A percentile compares a stretch with the other conserved stretches of the same genome.
phyloP scores from a whole-genome alignment of 2,797 vertebrate species.

The Tympanoctomys barrerae region DNA sequence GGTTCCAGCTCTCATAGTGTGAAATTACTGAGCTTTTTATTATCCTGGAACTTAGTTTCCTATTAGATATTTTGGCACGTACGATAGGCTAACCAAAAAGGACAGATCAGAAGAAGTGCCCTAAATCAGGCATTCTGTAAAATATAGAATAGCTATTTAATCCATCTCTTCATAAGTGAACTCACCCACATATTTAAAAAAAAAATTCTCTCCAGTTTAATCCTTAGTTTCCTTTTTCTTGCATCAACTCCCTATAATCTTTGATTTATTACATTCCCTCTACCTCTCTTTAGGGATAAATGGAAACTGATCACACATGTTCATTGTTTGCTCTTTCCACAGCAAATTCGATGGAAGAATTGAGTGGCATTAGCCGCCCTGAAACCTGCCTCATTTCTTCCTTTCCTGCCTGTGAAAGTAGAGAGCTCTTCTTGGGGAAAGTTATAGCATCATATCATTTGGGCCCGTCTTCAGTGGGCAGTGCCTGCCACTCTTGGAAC shows the following conservation, averaged over 20 bases:
- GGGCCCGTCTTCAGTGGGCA: background rate
- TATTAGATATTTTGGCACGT: slow-evolving; percentile 30
- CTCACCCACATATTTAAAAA: background rate
- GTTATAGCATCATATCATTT: slow-evolving; percentile 62
- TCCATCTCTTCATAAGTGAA: slow-evolving; percentile 38
- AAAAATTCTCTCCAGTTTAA: background rate
- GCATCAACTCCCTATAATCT: background rate
- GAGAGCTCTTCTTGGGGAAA: slow-evolving; percentile 42
- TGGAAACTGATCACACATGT: background rate
- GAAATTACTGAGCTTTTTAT: slow-evolving; percentile 43
- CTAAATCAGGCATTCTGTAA: slow-evolving; percentile 18
- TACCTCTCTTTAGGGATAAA: background rate
- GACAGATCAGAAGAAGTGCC: background rate
- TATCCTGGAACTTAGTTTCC: background rate
- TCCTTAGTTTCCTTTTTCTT: slow-evolving; percentile 23
- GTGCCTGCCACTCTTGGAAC: slow-evolving; percentile 46
- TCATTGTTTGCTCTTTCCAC: slow-evolving; percentile 79
- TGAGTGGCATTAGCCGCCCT: slow-evolving; percentile 84
- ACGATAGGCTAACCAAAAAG: background rate
- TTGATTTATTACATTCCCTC: background rate
- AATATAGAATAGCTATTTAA: background rate
- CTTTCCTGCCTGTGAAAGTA: slow-evolving; percentile 76
- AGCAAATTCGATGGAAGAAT: slow-evolving; percentile 99
- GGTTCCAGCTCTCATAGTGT: background rate
- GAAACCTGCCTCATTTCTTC: slow-evolving; percentile 68